phyloP scores from a whole-genome alignment of 2,797 vertebrate species.

The Acrossocheilus fasciatus region DNA sequence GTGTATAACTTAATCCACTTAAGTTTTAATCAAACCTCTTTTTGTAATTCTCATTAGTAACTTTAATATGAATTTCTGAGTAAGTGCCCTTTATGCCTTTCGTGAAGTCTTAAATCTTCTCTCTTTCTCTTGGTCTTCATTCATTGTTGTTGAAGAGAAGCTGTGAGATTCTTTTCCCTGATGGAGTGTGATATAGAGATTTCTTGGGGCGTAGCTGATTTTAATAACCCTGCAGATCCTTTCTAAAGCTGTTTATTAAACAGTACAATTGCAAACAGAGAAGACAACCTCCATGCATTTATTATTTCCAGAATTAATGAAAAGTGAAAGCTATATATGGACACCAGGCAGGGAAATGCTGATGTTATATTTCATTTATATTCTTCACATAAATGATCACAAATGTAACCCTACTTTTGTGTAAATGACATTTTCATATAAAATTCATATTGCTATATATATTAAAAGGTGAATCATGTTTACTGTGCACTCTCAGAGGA shows the following conservation, averaged over 20 bases:
- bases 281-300: constrained; percentile 69
- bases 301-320: constrained; percentile 39
- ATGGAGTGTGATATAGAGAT: constrained; percentile 68
- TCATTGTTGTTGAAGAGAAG: constrained; percentile 2
- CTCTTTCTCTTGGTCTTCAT: not conserved
- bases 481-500: constrained; percentile 13
- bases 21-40: constrained; percentile 28
- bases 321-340: constrained; percentile 6
- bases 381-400: not conserved
- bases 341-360: not conserved
- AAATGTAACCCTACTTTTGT: constrained; percentile 6
- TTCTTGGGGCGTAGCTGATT: constrained; percentile 66
- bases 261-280: constrained; percentile 56
- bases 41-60: constrained; percentile 12
- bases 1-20: constrained; percentile 16
- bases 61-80: not conserved
- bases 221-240: constrained; percentile 71
- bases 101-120: not conserved
- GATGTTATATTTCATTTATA: not conserved
- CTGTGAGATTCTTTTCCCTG: constrained; percentile 60
- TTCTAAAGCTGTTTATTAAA: constrained; percentile 64
- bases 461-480: constrained; percentile 12
- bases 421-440: constrained; percentile 14
- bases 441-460: not conserved
- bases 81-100: not conserved